Evolutionary conservation across 2,113 vertebrate genomes (phyloP), one percentile per base, ranked within the genome.

Genomic region (Pungitius pungitius): DNA sequence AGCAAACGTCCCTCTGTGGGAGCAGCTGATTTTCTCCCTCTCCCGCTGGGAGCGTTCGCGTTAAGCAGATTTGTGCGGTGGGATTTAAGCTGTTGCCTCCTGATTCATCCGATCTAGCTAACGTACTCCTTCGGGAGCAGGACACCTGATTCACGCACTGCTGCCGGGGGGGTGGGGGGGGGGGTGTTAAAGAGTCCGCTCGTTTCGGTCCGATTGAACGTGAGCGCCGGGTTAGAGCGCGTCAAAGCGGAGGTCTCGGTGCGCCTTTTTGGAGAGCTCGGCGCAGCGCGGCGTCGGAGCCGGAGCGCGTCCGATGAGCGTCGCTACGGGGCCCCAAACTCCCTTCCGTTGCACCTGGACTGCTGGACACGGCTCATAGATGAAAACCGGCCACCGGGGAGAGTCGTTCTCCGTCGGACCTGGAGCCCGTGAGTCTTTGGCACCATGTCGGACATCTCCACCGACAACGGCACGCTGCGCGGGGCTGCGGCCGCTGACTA

Each of bases 401-500:
- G 52, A 55, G 64, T 14, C 42, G 65, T 6, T 73, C 67, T 82
- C 51, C n/a, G 33, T 49, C 73, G 73, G 77, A 70, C 55, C 3
- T 40, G 74, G 67, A 73, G 64, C 76, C 26, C 64, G 73, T 73
- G 77, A 61, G 20, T 56, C 73, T 60, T 47, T 75, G 73, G 57
- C 33, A 88, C 59, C 57, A 93, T 91, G 93, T 84, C 86, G 68
- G 77, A 61, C 62, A 87, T 88, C 75, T 75, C 78, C 67, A 73
- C 83, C 0, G 79, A 73, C 69, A 88, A 90, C 88, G 56, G 55
- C 73, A 85, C 87, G 51, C 79, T 27, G 65, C 75, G 76, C 22
- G 83, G 75, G 26, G 43, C 66, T 0, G 57, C 59, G 33, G 72
- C 20, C 30, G 26, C 56, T 0, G 73, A 68, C 1, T 66, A 91